These are phyloP conservation scores for Oligia fasciuncula DNA, from an alignment of 2,888 invertebrate genomes.

Conservation along the genomic window DNA sequence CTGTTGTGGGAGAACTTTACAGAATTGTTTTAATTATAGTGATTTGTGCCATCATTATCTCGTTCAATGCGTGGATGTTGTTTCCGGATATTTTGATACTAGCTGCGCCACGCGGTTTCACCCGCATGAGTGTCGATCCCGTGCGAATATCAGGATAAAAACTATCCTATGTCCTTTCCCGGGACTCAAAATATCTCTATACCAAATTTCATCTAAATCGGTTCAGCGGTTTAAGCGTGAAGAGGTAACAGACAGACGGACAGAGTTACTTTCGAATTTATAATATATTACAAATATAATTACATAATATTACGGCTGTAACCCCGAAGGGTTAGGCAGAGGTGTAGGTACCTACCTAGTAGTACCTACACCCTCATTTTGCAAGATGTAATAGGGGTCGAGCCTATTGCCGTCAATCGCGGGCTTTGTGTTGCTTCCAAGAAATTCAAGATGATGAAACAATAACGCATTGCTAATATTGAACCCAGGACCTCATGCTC, in stretches of 20 bases:
- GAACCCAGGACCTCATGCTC: not conserved
- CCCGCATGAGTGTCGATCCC: no score
- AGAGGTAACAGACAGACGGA: no score
- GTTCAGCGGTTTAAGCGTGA: no score
- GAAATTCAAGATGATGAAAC: not conserved
- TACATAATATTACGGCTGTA: not conserved
- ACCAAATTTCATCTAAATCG: no score
- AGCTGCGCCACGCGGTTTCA: no score
- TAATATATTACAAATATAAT: no score
- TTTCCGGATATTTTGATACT: conserved; percentile 27
- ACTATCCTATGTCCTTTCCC: no score
- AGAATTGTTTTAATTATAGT: conserved; percentile 53
- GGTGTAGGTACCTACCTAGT: not conserved
- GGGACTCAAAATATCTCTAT: no score
- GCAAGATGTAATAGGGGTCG: not conserved
- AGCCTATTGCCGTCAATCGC: not conserved
- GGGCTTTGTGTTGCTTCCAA: not conserved
- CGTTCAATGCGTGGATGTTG: conserved; percentile 12
- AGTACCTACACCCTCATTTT: not conserved
- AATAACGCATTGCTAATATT: not conserved
- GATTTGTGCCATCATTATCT: conserved; percentile 40
- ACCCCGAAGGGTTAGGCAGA: not conserved
- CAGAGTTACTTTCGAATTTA: no score
- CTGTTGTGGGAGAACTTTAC: conserved; percentile 50
- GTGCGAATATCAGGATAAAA: no score